Evolutionary conservation across 2,888 invertebrate species (phyloP), one percentile per base, ranked within the genome.

Genomic region (Pantelozetes paolii): DNA sequence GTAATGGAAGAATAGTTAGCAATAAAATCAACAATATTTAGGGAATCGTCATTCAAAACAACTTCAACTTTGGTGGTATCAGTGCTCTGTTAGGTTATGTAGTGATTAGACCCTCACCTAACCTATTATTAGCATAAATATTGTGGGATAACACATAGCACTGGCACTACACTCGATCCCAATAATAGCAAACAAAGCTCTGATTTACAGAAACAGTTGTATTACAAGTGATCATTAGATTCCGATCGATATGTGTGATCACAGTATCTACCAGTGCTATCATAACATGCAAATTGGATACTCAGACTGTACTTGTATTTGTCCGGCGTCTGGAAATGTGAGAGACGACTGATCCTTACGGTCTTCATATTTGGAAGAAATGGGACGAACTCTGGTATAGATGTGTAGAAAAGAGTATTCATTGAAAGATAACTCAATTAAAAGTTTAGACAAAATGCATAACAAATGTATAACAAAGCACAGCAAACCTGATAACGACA

Each of bases 301-400:
- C 36, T 36, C 36, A 80, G 75, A 80, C 83, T 83, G 85, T 83
- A 86, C 89, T 86, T 84, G 85, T 79, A 94, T 88, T 85, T 93
- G 94, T 0, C 94, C 94, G 80, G 90, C 90, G 64, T 94, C 94
- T 0, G 94, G 93, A 83, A 93, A 94, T 80, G 90, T 89, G 57
- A 91, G 84, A 70, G 90, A 57, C 9, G 73, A 64, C 30, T 36
- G 36, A 36, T 64, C 36, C 32, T 30, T 40, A n/a, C 64, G 32
- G 20, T 64, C 36, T 1, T 2, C n/a, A n/a, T 64, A 20, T 64
- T 64, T 64, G 11, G 30, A 5, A 30, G 64, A 36, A 8, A 64
- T 36, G 20, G 64, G 64, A 18, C 64, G 64, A n/a, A 64, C 64
- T 64, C 64, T 64, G 28, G 13, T n/a, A n/a, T n/a, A n/a, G n/a